These are phyloP conservation scores for Oryzias sinensis DNA, from an alignment of 2,797 vertebrate species.

Conservation along the genomic window DNA sequence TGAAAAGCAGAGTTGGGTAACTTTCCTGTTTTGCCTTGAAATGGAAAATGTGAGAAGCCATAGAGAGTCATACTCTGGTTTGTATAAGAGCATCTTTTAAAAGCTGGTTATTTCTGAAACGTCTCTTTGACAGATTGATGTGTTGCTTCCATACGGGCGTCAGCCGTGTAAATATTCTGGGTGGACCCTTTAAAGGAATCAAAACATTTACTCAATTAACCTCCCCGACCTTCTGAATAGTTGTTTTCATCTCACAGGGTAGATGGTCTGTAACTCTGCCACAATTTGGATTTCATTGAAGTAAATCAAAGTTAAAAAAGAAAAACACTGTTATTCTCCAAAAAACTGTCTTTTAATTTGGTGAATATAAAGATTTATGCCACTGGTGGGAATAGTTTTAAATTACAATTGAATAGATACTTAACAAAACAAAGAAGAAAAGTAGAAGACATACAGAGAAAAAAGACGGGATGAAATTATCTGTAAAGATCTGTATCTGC, in stretches of 20 bases:
- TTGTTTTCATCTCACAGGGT: constrained; percentile 1
- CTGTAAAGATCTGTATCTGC: constrained; percentile 60
- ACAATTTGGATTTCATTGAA: constrained; percentile 33
- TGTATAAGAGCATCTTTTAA: constrained; percentile 34
- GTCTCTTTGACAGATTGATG: constrained; percentile 37
- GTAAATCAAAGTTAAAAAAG: constrained; percentile 11
- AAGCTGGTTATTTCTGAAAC: constrained; percentile 43
- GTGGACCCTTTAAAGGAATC: constrained; percentile 31
- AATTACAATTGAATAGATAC: constrained; percentile 10
- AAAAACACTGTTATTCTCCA: background rate
- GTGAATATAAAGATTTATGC: background rate
- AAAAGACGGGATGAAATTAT: constrained; percentile 30
- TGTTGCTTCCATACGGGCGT: constrained; percentile 23
- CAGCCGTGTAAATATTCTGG: constrained; percentile 24
- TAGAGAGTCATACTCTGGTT: constrained; percentile 48
- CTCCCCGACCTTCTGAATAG: constrained; percentile 15
- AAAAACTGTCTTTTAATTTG: constrained; percentile 1
- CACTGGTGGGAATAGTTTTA: constrained; percentile 2
- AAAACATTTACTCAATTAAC: constrained; percentile 61
- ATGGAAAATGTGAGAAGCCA: constrained; percentile 51
- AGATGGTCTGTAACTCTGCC: constrained; percentile 15
- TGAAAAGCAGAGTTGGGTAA: constrained; percentile 19
- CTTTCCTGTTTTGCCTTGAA: constrained; percentile 42
- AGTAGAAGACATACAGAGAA: constrained; percentile 8
- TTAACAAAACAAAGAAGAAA: constrained; percentile 2